Base-by-base conservation (phyloP, 64 coral and sea anemone species). In the Hydrozoanthus tunicans region DNA sequence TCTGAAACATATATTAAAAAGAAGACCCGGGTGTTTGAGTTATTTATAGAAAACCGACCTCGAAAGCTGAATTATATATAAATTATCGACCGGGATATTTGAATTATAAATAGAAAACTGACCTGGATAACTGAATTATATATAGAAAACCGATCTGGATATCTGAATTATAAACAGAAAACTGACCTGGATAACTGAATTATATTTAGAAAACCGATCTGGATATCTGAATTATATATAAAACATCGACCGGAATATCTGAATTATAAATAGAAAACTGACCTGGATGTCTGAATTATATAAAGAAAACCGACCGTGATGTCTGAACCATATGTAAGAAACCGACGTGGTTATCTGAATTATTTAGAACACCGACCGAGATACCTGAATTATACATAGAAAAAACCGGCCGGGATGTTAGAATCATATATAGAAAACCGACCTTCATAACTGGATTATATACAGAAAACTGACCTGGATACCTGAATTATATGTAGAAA, bases 301-400 rank as follows among this genome's bases (percentile, higher is more conserved):
- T 20, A 6, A 27, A 10, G 24, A 62, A 73, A 73, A 20, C 20
- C 20, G 20, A 20, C 20, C 20, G 20, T 20, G 20, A 20, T 20
- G 20, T 20, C 20, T 20, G 20, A 20, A 20, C 20, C 20, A 20
- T 20, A 20, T 20, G 20, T 20, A 20, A 20, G 20, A 20, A 20
- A 20, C 20, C 20, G 20, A 20, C 20, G 20, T 15, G 17, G 63
- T 13, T 65, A 65, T 10, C 8, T 13, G 17, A 4, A 65, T 9
- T 65, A 15, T 15, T 13, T 2, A 10, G 17, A 65, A 4, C 11
- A 5, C 59, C 59, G n/a, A 95, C 91, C 94, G 92, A 91, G n/a
- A 95, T 95, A 63, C 90, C 88, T 43, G 80, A 61, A 17, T 93
- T 95, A 25, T 91, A 92, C 53, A 95, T 54, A 7, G 91, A 71